Base-by-base conservation (phyloP, 2,113 vertebrate genomes). In the Hippoglossus stenolepis region DNA sequence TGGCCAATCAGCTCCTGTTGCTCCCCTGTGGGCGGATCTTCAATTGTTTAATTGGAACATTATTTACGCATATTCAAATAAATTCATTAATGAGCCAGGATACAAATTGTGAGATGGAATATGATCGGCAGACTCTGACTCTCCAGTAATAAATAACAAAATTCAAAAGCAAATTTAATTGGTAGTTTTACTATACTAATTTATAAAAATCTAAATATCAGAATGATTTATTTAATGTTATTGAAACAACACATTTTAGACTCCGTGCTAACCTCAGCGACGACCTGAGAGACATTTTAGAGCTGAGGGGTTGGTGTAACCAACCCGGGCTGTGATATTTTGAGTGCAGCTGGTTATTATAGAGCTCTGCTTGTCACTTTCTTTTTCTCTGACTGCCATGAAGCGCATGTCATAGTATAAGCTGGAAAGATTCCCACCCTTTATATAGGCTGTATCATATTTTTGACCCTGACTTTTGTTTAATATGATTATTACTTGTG, bases 401-500 rank as follows among this genome's bases (percentile, higher is more conserved):
- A 84, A 64, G 72, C 2, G 77, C 87, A 87, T 74, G 80, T 88
- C 75, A 15, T 85, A 73, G 77, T 68, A 45, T 73, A 74, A 75
- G 84, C 85, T 86, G 79, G 85, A 87, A 73, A 17, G 66, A 65
- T 59, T 7, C 26, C 70, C 40, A 26, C 73, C 84, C 73, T 75
- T 63, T 54, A 13, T 61, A 51, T 82, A 86, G 78, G 76, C 79
- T 90, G 85, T 87, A 85, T 79, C 77, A 82, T 88, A 85, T 68
- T 83, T 65, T 69, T 65, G 28, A 83, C 66, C 80, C 73, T 51
- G 73, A 85, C 49, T 80, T 84, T 80, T 81, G 70, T 88, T 87
- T 40, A 56, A 68, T 87, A 83, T 83, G 67, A 73, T 85, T 83
- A 71, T 78, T 87, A 83, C 80, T 89, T 57, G 90, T 91, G 79